Conservation (phyloP, 2,888 invertebrate genomes). For the Spodoptera exigua region DNA sequence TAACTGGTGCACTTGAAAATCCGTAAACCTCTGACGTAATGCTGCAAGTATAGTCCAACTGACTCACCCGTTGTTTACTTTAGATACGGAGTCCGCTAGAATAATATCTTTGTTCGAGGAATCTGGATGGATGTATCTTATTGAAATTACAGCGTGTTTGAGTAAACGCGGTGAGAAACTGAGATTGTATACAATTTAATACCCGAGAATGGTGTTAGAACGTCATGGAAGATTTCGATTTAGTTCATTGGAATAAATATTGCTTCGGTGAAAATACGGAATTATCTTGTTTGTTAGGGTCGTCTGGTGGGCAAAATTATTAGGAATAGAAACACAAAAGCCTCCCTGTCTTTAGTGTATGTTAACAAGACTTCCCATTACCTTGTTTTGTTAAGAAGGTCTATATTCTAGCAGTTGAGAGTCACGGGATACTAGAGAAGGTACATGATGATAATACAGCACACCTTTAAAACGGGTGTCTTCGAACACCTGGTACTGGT, state of each 20-base stretch:
- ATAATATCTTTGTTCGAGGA: slow-evolving; percentile 67
- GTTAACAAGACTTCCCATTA: too few relatives aligned
- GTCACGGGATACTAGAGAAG: too few relatives aligned
- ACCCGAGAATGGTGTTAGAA: slow-evolving; percentile 42
- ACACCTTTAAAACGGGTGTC: too few relatives aligned
- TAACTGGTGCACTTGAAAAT: slow-evolving; percentile 51
- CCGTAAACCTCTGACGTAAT: slow-evolving; percentile 45
- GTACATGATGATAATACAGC: too few relatives aligned
- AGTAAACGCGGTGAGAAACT: slow-evolving; percentile 53
- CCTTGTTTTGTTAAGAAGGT: too few relatives aligned
- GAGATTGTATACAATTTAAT: slow-evolving; percentile 45
- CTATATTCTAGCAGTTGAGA: too few relatives aligned
- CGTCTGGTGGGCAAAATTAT: too few relatives aligned
- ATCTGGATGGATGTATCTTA: slow-evolving; percentile 58
- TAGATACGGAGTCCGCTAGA: slow-evolving; percentile 56
- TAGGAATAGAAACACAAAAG: too few relatives aligned
- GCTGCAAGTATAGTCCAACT: slow-evolving; percentile 34
- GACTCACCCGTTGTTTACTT: slow-evolving; percentile 64
- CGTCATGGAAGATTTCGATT: slow-evolving; percentile 35
- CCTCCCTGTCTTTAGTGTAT: too few relatives aligned
- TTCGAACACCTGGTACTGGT: too few relatives aligned
- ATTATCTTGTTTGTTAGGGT: too few relatives aligned
- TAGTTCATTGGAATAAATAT: neutral
- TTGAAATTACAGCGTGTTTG: slow-evolving; percentile 51
- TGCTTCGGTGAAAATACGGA: too few relatives aligned